Percentiles rank a stretch among this genome's conserved stretches.
These are phyloP conservation scores for Erpetoichthys calabaricus DNA, from an alignment of 2,797 vertebrate genomes.

Conservation along the genomic window DNA sequence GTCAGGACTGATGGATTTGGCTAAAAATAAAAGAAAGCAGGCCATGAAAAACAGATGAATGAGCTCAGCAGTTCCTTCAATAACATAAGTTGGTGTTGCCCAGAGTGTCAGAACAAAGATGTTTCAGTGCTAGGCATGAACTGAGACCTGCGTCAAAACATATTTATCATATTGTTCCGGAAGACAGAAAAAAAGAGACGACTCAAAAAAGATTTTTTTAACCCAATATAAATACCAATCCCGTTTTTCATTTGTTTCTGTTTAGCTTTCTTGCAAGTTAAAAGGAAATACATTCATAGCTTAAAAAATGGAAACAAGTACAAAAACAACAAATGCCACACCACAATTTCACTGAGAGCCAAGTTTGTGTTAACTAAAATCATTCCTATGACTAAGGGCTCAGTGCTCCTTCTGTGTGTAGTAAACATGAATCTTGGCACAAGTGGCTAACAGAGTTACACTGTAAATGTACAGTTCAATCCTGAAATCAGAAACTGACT, in stretches of 20 bases:
- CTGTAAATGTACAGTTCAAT: no score
- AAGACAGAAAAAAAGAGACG: no score
- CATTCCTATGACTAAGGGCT: constrained; percentile 43
- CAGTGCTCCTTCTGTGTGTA: constrained; percentile 20
- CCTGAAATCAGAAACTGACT: no score
- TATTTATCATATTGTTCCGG: no score
- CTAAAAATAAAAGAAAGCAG: constrained; percentile 86
- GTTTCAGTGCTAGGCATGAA: constrained; percentile 30
- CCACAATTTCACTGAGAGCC: constrained; percentile 30
- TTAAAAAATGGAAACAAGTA: constrained; percentile 16
- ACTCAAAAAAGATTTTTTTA: no score
- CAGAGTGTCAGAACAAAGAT: constrained; percentile 45
- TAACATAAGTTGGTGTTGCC: constrained; percentile 45
- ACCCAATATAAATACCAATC: no score
- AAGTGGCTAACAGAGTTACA: neutral
- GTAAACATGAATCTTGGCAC: constrained; percentile 5
- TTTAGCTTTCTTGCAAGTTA: neutral
- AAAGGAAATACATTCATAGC: neutral
- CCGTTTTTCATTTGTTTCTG: no score
- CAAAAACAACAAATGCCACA: constrained; percentile 12
- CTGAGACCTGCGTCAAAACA: constrained; percentile 26
- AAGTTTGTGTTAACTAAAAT: constrained; percentile 35
- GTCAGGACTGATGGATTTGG: constrained; percentile 86
- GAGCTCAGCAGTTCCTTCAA: constrained; percentile 59
- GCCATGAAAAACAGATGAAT: constrained; percentile 71